Percentiles rank a stretch among this genome's conserved stretches.
Evolutionary conservation across 2,888 invertebrate species (phyloP).

Genomic region (Myopa tessellatipennis): DNA sequence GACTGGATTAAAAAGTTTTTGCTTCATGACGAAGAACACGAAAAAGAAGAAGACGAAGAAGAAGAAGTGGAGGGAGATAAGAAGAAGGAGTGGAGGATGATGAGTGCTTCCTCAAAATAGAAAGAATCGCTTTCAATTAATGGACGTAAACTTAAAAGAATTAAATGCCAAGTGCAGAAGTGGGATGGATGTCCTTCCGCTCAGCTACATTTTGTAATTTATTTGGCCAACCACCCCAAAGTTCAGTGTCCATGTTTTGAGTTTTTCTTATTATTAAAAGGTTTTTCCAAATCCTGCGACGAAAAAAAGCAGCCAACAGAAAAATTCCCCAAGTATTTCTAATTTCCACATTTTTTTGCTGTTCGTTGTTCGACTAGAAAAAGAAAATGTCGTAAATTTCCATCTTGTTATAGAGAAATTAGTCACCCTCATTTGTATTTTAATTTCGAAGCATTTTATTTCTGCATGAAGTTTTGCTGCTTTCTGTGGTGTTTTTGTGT

Average conservation of each 20-base stretch:
- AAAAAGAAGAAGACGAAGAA: conserved; percentile 6
- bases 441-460: conserved; percentile 26
- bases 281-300: background rate
- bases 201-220: conserved; percentile 28
- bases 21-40: conserved; percentile 22
- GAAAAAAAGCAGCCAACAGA: background rate
- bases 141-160: conserved; percentile 25
- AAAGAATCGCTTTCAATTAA: conserved; percentile 27
- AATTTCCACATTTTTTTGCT: conserved; percentile 10
- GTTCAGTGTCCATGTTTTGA: background rate
- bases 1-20: conserved; percentile 9
- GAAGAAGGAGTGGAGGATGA: background rate
- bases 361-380: background rate
- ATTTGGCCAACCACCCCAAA: conserved; percentile 3
- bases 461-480: background rate
- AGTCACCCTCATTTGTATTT: conserved; percentile 38
- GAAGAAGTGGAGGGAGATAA: conserved; percentile 3
- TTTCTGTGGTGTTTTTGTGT: background rate
- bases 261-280: conserved; percentile 12
- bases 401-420: conserved; percentile 36
- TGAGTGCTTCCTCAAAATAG: background rate
- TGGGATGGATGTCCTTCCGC: background rate
- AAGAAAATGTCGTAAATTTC: conserved; percentile 39
- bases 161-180: conserved; percentile 20
- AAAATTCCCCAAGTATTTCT: conserved; percentile 19